Conservation (phyloP, 2,888 invertebrate species). For the Endotricha flammealis region DNA sequence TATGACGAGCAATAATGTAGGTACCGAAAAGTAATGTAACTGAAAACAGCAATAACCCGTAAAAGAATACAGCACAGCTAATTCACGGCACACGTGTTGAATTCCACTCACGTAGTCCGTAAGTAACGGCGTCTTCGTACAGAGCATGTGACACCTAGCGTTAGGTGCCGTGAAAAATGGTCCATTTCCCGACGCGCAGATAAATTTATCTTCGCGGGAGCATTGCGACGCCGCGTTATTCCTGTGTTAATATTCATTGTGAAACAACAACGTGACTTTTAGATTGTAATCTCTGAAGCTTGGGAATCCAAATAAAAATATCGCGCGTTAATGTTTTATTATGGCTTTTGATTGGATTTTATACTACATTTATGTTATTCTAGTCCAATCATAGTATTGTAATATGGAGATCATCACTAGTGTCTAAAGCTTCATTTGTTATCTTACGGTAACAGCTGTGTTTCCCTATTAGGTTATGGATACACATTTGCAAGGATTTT, state of each 20-base stretch:
- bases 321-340: too few relatives aligned
- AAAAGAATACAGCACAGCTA: conserved; percentile 27
- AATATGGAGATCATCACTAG: too few relatives aligned
- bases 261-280: conserved; percentile 21
- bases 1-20: too few relatives aligned
- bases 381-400: too few relatives aligned
- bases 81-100: conserved; percentile 20
- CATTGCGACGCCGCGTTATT: conserved; percentile 58
- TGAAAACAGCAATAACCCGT: conserved; percentile 31
- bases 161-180: conserved; percentile 76
- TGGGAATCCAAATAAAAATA: not conserved
- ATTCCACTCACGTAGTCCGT: conserved; percentile 33
- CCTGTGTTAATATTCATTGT: conserved; percentile 48
- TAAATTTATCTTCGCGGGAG: conserved; percentile 72
- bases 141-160: conserved; percentile 74
- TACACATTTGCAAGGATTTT: too few relatives aligned
- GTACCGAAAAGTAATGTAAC: conserved; percentile 29
- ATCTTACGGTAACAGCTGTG: too few relatives aligned
- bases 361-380: too few relatives aligned
- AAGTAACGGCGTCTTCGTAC: conserved; percentile 49
- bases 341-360: too few relatives aligned
- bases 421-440: too few relatives aligned
- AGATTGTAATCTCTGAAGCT: conserved; percentile 15
- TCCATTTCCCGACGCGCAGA: conserved; percentile 60
- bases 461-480: too few relatives aligned